Conservation (phyloP, 2,888 invertebrate species). For the Leucophenga maculata region DNA sequence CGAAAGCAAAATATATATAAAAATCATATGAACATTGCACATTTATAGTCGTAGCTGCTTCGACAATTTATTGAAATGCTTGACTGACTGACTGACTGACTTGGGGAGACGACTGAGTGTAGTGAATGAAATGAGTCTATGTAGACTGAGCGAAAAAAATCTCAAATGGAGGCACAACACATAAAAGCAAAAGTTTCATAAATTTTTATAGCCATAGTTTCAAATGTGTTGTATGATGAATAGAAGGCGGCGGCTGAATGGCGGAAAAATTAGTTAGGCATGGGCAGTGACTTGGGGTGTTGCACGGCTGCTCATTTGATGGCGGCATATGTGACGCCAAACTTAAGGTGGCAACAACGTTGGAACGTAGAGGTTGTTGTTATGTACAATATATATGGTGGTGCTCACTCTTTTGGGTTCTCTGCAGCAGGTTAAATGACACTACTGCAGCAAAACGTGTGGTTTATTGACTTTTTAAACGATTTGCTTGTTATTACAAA, state of each 20-base stretch:
- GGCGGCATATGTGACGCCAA: too few relatives aligned
- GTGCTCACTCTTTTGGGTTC: not conserved
- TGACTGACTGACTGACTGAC: conserved; percentile 32
- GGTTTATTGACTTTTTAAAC: conserved; percentile 21
- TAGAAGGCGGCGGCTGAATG: too few relatives aligned
- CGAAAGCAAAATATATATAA: too few relatives aligned
- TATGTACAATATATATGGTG: not conserved
- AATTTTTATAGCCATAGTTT: conserved; percentile 21
- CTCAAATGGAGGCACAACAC: not conserved
- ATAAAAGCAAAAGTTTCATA: conserved; percentile 24
- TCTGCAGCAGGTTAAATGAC: not conserved
- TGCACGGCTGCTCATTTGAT: too few relatives aligned
- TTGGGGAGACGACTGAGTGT: conserved; percentile 27
- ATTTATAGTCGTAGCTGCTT: not conserved
- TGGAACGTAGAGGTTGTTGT: not conserved
- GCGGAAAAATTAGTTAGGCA: too few relatives aligned
- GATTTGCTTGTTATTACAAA: conserved; percentile 4
- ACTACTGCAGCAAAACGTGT: conserved; percentile 5
- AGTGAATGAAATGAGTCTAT: not conserved
- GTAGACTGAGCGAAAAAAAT: not conserved
- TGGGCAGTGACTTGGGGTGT: too few relatives aligned
- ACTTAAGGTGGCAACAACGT: too few relatives aligned
- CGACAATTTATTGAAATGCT: conserved; percentile 23
- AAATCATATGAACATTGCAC: too few relatives aligned
- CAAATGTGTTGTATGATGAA: conserved; percentile 18